Evolutionary conservation across 35 echinoderm and acorn worm genomes (phyloP).

Genomic region (Eucidaris tribuloides): DNA sequence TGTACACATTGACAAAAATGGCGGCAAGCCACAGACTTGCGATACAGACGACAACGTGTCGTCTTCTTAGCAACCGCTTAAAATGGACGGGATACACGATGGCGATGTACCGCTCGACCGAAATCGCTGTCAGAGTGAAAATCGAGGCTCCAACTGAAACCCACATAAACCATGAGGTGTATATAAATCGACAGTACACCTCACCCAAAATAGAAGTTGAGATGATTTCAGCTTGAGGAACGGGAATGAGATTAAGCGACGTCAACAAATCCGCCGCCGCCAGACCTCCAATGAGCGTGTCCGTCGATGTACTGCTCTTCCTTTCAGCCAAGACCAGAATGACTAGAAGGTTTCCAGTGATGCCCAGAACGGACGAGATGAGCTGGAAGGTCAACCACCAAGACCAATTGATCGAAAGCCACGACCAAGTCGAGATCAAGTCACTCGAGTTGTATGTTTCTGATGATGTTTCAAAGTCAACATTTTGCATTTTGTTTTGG

Average conservation of each 20-base stretch:
- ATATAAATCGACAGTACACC: slow-evolving; percentile 53
- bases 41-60: background rate
- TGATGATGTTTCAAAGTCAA: too few relatives aligned
- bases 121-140: slow-evolving; percentile 36
- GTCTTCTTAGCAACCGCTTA: background rate
- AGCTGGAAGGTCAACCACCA: slow-evolving; percentile 15
- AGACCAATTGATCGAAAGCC: background rate
- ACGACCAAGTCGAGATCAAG: too few relatives aligned
- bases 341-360: slow-evolving; percentile 50
- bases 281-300: slow-evolving; percentile 43
- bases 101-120: slow-evolving; percentile 57
- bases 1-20: background rate
- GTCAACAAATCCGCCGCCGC: slow-evolving; percentile 68
- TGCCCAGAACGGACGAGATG: slow-evolving; percentile 32
- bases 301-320: slow-evolving; percentile 17
- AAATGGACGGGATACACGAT: slow-evolving; percentile 40
- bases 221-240: slow-evolving; percentile 5
- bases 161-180: slow-evolving; percentile 42
- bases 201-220: slow-evolving; percentile 2
- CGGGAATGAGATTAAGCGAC: slow-evolving; percentile 43
- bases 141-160: slow-evolving; percentile 44
- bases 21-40: background rate
- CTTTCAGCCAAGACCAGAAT: slow-evolving; percentile 20
- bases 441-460: too few relatives aligned
- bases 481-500: too few relatives aligned